Evolutionary conservation across 2,888 invertebrate genomes (phyloP), one percentile per base, ranked within the genome.

Genomic region (Cactoblastis cactorum): DNA sequence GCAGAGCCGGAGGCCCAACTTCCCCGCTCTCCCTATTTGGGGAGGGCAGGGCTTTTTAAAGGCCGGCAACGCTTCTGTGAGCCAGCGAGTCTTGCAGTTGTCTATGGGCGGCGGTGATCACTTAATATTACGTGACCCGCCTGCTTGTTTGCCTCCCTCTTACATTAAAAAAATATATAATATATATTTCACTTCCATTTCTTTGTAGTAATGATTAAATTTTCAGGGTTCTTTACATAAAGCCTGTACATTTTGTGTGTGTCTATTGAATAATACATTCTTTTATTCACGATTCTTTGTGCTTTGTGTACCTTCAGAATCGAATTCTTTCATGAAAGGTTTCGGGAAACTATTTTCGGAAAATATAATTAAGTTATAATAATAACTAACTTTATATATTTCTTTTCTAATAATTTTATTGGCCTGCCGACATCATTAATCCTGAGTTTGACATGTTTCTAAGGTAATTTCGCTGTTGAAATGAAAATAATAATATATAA

Each of bases 261-360:
- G 45, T 47, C 50, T 24, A 34, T 48, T 56, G 50, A 56, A 54
- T 56, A 54, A 54, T 45, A 48, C 45, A 18, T 24, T 46, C 47
- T 39, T 50, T 54, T 51, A 49, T 50, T 51, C 50, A 35, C 49
- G 15, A 9, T 51, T 51, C 53, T 53, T 54, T 56, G 56, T 54
- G 51, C 56, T 54, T 53, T 56, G 46, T 56, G 54, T 56, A 50
- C 49, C 32, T 34, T 9, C 38, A 19, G 50, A 50, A 54, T 53
- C 47, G 49, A 54, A 53, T 54, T 56, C 52, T 12, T 33, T 12
- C 46, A 8, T 34, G 24, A 52, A 53, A 52, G 48, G 46, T 2
- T 34, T 12, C 11, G 2, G n/a, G 34, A 12, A 34, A 34, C 34
- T 34, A 52, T 51, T 52, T 48, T 22, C 32, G 24, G 17, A 39